Conservation (phyloP, 1,140 invertebrate species). For the Wiebesia pumilae region DNA sequence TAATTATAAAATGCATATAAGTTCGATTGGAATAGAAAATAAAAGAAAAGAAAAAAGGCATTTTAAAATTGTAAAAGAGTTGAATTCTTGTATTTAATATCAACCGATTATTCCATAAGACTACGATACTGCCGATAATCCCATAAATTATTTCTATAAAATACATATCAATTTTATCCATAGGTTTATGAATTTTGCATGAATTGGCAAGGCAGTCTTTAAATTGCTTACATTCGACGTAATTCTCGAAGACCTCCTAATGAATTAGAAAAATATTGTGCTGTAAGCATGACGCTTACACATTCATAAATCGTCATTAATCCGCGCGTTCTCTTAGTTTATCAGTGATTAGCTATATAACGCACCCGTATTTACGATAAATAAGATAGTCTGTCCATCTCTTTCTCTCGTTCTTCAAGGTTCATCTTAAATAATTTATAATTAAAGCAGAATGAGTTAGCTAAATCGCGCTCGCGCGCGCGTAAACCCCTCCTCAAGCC, state of each 20-base stretch:
- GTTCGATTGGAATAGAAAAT: too few species aligned
- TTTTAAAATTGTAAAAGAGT: too few species aligned
- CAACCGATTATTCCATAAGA: not conserved
- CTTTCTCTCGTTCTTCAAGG: slow-evolving; percentile 12
- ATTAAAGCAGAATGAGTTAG: slow-evolving; percentile 51
- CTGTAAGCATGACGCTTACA: slow-evolving; percentile 28
- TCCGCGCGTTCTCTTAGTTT: slow-evolving; percentile 18
- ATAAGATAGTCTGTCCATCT: slow-evolving; percentile 24
- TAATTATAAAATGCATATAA: too few species aligned
- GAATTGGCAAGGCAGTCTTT: slow-evolving; percentile 2
- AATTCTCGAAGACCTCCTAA: slow-evolving; percentile 6
- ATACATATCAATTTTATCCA: not conserved
- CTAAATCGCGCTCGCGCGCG: slow-evolving; percentile 38
- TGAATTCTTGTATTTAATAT: not conserved
- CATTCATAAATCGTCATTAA: slow-evolving; percentile 37
- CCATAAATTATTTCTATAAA: not conserved
- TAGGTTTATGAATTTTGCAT: slow-evolving; percentile 5
- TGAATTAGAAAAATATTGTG: slow-evolving; percentile 35
- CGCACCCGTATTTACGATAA: slow-evolving; percentile 22
- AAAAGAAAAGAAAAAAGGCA: too few species aligned
- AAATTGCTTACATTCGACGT: slow-evolving; percentile 3
- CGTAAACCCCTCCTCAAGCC: not conserved
- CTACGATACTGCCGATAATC: not conserved
- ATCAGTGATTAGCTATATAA: slow-evolving; percentile 45
- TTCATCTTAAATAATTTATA: slow-evolving; percentile 52